phyloP scores from a whole-genome alignment of 92 coral and sea anemone genomes.

The Scolanthus callimorphus region DNA sequence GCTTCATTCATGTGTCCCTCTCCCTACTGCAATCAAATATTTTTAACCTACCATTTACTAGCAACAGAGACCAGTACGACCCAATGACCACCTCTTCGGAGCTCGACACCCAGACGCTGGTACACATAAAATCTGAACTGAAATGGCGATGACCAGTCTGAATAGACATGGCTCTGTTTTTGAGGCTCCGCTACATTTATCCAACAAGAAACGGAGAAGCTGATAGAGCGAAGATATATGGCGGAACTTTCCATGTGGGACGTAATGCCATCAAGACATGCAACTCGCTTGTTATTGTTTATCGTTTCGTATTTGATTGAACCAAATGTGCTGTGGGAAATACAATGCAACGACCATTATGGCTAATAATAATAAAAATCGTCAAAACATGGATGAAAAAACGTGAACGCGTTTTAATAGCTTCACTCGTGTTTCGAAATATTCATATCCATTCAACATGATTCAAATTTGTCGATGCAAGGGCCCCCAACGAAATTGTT shows the following conservation, averaged over 20 bases:
- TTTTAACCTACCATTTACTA: too few species aligned
- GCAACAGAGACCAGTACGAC: background rate
- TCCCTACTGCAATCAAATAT: too few species aligned
- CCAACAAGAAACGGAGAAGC: constrained; percentile 35
- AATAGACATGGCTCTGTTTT: constrained; percentile 18
- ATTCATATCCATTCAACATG: too few species aligned
- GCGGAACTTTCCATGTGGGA: constrained; percentile 45
- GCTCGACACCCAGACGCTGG: background rate
- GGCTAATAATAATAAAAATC: too few species aligned
- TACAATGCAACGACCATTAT: too few species aligned
- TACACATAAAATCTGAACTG: constrained; percentile 37
- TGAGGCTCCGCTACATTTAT: constrained; percentile 8
- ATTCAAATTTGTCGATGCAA: too few species aligned
- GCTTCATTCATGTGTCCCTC: too few species aligned
- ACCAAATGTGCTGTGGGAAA: constrained; percentile 29
- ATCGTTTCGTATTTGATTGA: constrained; percentile 3
- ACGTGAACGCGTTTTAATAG: too few species aligned
- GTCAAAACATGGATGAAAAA: too few species aligned
- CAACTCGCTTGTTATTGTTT: constrained; percentile 12
- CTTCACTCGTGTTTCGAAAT: too few species aligned
- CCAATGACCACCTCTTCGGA: background rate
- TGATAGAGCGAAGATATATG: constrained; percentile 23
- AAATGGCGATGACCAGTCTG: constrained; percentile 50
- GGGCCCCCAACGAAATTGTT: too few species aligned
- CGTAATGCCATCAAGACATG: constrained; percentile 35